A percentile compares a stretch with the other conserved stretches of the same genome.
These are phyloP conservation scores for Ianthella basta DNA, from an alignment of 37 sponge, comb jelly and placozoan species.

Conservation along the genomic window DNA sequence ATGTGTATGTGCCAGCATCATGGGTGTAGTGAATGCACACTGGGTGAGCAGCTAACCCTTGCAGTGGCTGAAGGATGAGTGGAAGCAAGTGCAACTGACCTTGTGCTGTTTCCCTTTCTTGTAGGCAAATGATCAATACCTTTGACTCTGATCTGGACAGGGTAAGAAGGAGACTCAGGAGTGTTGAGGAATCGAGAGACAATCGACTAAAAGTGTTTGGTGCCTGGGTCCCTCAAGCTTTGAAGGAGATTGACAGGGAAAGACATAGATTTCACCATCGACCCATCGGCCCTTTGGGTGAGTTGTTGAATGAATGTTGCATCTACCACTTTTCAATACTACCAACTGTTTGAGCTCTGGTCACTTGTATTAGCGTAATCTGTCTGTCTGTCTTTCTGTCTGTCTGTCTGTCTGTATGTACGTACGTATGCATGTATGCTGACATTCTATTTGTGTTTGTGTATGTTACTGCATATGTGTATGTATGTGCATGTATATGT, in stretches of 20 bases:
- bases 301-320: background rate
- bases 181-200: slow-evolving; percentile 39
- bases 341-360: no score
- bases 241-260: slow-evolving; percentile 37
- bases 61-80: no score
- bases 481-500: background rate
- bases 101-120: no score
- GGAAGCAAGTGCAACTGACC: no score
- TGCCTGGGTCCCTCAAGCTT: slow-evolving; percentile 45
- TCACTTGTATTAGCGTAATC: no score
- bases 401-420: background rate
- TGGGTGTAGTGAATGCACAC: no score
- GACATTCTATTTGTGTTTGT: background rate
- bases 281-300: slow-evolving; percentile 82
- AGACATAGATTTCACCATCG: slow-evolving; percentile 25
- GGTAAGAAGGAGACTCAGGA: slow-evolving; percentile 10
- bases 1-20: no score
- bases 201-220: slow-evolving; percentile 59
- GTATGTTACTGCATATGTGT: background rate
- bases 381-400: no score
- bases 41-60: no score
- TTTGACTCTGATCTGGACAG: slow-evolving; percentile 27
- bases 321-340: no score
- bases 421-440: background rate
- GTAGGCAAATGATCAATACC: no score